Percentiles rank a stretch among this genome's conserved stretches.
Evolutionary conservation across 2,113 vertebrate genomes (phyloP).

Genomic region (Nerophis lumbriciformis): DNA sequence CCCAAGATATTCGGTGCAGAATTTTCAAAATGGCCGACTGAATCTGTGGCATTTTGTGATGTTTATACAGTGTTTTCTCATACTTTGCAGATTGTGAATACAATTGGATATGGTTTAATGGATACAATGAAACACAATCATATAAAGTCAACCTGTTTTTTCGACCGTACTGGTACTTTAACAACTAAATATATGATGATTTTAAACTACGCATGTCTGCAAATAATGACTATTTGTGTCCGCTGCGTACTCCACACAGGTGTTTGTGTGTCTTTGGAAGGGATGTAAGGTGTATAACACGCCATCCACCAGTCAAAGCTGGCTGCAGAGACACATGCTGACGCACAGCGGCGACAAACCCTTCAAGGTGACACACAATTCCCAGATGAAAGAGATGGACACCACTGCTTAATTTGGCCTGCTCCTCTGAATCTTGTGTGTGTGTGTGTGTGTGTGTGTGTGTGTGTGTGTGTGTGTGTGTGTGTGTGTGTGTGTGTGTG

Average conservation of each 20-base stretch:
- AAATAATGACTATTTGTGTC: not conserved
- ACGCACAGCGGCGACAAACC: conserved; percentile 98
- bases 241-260: conserved; percentile 67
- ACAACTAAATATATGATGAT: too few relatives aligned
- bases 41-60: too few relatives aligned
- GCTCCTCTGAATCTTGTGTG: not conserved
- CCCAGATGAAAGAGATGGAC: not conserved
- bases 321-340: conserved; percentile 98
- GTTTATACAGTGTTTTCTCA: too few relatives aligned
- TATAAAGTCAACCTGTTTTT: too few relatives aligned
- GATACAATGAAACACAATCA: too few relatives aligned
- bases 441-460: conserved; percentile 72
- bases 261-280: conserved; percentile 98
- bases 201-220: too few relatives aligned
- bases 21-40: too few relatives aligned
- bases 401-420: not conserved
- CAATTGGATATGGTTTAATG: too few relatives aligned
- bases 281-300: conserved; percentile 99
- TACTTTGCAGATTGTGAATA: too few relatives aligned
- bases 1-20: too few relatives aligned
- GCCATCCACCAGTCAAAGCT: conserved; percentile 97
- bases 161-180: too few relatives aligned
- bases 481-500: conserved; percentile 25
- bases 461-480: conserved; percentile 68
- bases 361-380: conserved; percentile 81